Conservation (phyloP, 2,113 vertebrate species). For the Labrus mixtus region DNA sequence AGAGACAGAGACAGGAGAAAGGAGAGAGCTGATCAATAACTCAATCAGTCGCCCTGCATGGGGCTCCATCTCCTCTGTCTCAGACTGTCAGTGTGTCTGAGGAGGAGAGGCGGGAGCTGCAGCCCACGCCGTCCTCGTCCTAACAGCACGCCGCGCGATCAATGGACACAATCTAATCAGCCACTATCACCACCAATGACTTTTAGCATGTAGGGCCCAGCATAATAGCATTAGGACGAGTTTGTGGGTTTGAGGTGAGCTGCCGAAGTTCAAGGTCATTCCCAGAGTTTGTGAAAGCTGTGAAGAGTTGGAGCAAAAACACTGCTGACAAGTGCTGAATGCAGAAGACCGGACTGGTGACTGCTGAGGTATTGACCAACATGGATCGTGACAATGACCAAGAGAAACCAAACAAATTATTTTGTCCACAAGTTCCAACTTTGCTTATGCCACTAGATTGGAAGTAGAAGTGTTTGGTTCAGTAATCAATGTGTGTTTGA, state of each 20-base stretch:
- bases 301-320: constrained; percentile 35
- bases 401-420: not conserved
- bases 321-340: constrained; percentile 20
- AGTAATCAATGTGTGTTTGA: constrained; percentile 15
- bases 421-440: not conserved
- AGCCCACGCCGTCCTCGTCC: constrained; percentile 57
- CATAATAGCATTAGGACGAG: constrained; percentile 75
- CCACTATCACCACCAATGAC: constrained; percentile 78
- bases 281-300: constrained; percentile 30
- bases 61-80: constrained; percentile 74
- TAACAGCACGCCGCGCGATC: constrained; percentile 73
- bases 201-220: constrained; percentile 72
- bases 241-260: constrained; percentile 54
- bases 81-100: constrained; percentile 69
- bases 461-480: not conserved
- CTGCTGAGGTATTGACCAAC: not conserved
- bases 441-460: not conserved
- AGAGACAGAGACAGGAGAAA: constrained; percentile 63
- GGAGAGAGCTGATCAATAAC: constrained; percentile 80
- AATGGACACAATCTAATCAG: constrained; percentile 84
- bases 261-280: constrained; percentile 73
- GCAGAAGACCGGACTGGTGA: not conserved
- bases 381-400: not conserved
- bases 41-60: constrained; percentile 80
- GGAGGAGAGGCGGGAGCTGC: constrained; percentile 59